Evolutionary conservation across 2,888 invertebrate genomes (phyloP).

Genomic region (Ophion slaviceki): DNA sequence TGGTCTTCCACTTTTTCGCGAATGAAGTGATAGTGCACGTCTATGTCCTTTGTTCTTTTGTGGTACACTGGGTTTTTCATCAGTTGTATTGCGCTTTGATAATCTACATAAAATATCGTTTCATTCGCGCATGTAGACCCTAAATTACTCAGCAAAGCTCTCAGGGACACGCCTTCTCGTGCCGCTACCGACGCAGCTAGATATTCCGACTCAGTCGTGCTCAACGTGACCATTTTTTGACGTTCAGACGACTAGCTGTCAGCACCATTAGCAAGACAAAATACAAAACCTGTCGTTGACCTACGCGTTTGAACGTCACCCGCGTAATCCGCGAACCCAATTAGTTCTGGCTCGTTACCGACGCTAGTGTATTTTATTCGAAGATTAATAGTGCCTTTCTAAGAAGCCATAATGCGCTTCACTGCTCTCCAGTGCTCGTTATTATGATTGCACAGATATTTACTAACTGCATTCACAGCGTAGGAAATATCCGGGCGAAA

Average conservation of each 20-base stretch:
- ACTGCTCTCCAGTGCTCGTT: constrained; percentile 31
- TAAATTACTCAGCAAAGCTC: too few relatives aligned
- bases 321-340: neutral
- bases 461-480: constrained; percentile 15
- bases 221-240: too few relatives aligned
- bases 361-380: constrained; percentile 20
- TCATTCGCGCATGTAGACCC: neutral
- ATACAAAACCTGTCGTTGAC: too few relatives aligned
- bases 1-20: neutral
- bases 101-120: neutral
- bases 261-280: too few relatives aligned
- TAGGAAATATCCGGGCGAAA: neutral
- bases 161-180: too few relatives aligned
- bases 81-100: neutral
- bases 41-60: neutral
- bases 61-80: neutral
- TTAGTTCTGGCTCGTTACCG: constrained; percentile 6
- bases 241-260: too few relatives aligned
- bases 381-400: constrained; percentile 13
- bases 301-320: too few relatives aligned
- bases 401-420: constrained; percentile 28
- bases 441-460: constrained; percentile 15
- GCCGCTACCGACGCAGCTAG: too few relatives aligned
- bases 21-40: too few relatives aligned
- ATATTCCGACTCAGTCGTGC: too few relatives aligned